These are phyloP conservation scores for Amphipyra tragopoginis DNA, from an alignment of 2,888 invertebrate species.

Conservation along the genomic window DNA sequence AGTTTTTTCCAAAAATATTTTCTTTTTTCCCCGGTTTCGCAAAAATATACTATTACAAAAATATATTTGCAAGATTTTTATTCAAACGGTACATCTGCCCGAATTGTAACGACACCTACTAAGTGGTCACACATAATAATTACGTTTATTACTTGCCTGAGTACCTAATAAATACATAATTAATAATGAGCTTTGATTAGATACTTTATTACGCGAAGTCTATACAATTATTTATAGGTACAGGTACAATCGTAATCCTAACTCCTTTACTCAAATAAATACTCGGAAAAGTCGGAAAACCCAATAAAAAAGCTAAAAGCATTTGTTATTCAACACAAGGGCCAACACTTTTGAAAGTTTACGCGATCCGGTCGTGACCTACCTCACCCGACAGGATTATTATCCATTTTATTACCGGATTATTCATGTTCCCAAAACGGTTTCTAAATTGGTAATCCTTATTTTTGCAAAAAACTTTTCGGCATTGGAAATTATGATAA, in stretches of 20 bases:
- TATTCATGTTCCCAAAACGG: constrained; percentile 33
- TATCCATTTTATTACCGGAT: constrained; percentile 42
- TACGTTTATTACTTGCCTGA: constrained; percentile 9
- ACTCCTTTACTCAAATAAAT: background rate
- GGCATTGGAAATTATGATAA: constrained; percentile 55
- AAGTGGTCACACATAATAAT: constrained; percentile 21
- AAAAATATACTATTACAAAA: too few species aligned
- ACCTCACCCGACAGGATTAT: constrained; percentile 46
- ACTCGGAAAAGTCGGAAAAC: constrained; percentile 5
- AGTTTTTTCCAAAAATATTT: too few species aligned
- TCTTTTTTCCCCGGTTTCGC: too few species aligned
- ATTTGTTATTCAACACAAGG: constrained; percentile 42
- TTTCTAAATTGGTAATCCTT: constrained; percentile 41
- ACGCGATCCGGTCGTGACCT: constrained; percentile 42
- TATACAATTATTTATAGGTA: background rate
- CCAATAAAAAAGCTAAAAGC: constrained; percentile 5
- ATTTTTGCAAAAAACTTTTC: constrained; percentile 46
- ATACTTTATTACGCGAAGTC: background rate
- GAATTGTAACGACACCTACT: constrained; percentile 2
- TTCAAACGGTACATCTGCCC: constrained; percentile 13
- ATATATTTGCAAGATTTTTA: constrained; percentile 14
- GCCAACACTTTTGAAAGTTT: constrained; percentile 43
- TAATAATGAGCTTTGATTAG: background rate
- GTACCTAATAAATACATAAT: constrained; percentile 2
- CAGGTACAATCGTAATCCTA: background rate